Base-by-base conservation (phyloP, 2,113 vertebrate genomes). In the Sphaerodactylus townsendi region DNA sequence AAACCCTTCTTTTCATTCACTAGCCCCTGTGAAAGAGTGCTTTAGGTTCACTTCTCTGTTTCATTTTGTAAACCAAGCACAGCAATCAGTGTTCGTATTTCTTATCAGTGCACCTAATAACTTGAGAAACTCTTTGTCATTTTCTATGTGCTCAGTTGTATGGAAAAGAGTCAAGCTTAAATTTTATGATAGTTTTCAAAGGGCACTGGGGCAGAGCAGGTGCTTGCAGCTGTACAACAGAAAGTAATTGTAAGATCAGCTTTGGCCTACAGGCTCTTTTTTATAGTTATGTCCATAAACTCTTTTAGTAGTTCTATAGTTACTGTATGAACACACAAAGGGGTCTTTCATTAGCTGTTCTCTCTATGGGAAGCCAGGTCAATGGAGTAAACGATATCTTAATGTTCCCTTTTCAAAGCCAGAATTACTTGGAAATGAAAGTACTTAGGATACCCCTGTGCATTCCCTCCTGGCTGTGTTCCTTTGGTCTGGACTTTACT, bases 361-460 rank as follows among this genome's bases (percentile, higher is more conserved):
- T 77, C 86, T 93, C 85, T 83, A 74, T 90, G 92, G 88, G 90
- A 95, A 95, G 93, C 89, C 88, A 88, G 86, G 87, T 87, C 90
- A 85, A 89, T 82, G 1, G 48, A 94, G 95, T 94, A 95, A 96
- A 95, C 92, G 95, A 96, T 94, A 95, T 88, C 92, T 95, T 95
- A 95, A 93, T 92, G 93, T 93, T 96, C 37, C 92, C 79, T 88
- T 94, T 96, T 95, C 93, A 96, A 94, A 94, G 89, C 87, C 9
- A 1, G 79, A 84, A 90, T 81, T 90, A 88, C 93, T 94, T 90
- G 88, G 94, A 95, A 95, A 91, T 89, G 90, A 82, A 23, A 85
- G 91, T 90, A 91, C 88, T 93, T 87, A 93, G 86, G 30, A 80
- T 89, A 83, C 84, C 10, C 53, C 87, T 37, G 0, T 37, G 92